Evolutionary conservation across 2,888 invertebrate species (phyloP), one percentile per base, ranked within the genome.

Genomic region (Drosophila koepferae): DNA sequence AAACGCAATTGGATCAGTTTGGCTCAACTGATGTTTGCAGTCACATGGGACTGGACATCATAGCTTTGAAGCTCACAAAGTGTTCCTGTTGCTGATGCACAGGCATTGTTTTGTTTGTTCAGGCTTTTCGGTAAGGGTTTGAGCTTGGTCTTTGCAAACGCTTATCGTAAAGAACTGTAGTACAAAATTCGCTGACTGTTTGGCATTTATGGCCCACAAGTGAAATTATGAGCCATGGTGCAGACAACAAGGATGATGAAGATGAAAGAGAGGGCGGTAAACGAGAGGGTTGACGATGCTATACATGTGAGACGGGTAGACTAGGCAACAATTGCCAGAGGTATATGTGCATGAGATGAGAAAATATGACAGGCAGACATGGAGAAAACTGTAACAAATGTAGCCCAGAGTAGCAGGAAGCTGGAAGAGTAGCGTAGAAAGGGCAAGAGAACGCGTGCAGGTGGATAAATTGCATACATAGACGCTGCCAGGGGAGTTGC

Each of bases 341-440:
- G 84, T 81, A 81, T 77, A 77, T 80, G 81, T 77, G 82, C 75
- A 77, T 75, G 80, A 81, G 82, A 85, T 86, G 82, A 81, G 82
- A 86, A 86, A 85, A 86, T 85, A 86, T 86, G 81, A 80, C 86
- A 80, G 67, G 66, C 84, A 83, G 81, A 76, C 82, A 81, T 80
- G 71, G 73, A 67, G 77, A 75, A 78, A 74, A 70, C 67, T 77
- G 83, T 80, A 80, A 86, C 87, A 85, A 82, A 83, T 82, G 83
- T 58, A 49, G 49, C 16, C 44, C 28, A 48, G 12, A 4, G 8
- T 28, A 9, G 43, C 31, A 2, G 44, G 10, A 36, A 8, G 40
- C 14, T 16, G 16, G 8, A 41, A 9, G 20, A 20, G 40, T 3
- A n/a, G 34, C 14, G 40, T 6, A 16, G 23, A 18, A 10, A 44